Conservation (phyloP, 2,113 vertebrate species). For the Orcinus orca region DNA sequence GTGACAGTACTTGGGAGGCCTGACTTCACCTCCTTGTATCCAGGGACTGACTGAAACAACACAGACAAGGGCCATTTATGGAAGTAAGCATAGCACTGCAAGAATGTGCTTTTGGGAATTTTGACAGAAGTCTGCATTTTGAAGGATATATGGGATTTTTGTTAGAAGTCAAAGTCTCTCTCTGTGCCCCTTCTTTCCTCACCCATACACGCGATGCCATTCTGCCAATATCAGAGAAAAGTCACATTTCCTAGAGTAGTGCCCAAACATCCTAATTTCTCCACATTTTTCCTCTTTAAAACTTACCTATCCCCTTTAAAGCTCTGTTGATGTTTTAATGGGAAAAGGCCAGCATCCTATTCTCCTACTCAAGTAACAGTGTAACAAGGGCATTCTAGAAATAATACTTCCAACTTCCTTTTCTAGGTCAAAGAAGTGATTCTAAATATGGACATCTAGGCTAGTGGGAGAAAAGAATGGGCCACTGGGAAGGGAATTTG, state of each 20-base stretch:
- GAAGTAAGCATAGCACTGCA: conserved; percentile 1
- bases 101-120: conserved; percentile 34
- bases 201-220: not conserved
- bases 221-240: not conserved
- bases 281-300: not conserved
- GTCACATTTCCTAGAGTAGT: not conserved
- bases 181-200: not conserved
- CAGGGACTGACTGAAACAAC: conserved; percentile 12
- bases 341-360: not conserved
- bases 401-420: not conserved
- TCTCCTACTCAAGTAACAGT: not conserved
- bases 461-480: not conserved
- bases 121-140: conserved; percentile 44
- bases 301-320: not conserved
- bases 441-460: not conserved
- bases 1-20: conserved; percentile 45
- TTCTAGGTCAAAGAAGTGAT: not conserved
- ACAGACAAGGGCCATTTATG: conserved; percentile 47
- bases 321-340: not conserved
- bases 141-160: not conserved
- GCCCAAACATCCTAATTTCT: not conserved
- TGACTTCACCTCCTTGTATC: conserved; percentile 50
- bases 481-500: not conserved
- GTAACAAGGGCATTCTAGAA: not conserved
- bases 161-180: not conserved